These are phyloP conservation scores for Brenthis ino DNA, from an alignment of 2,888 invertebrate species.

Conservation along the genomic window DNA sequence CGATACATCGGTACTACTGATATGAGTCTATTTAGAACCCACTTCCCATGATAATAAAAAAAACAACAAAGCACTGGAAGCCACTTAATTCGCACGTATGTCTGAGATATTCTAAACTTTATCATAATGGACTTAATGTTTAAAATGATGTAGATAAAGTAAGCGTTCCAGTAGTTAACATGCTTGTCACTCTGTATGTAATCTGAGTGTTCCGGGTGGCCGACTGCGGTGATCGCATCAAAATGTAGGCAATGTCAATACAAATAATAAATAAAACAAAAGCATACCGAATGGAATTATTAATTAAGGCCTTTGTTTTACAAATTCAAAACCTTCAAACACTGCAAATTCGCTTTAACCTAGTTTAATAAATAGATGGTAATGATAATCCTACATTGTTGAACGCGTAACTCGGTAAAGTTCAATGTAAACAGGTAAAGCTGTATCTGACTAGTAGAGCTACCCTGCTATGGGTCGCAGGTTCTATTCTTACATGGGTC, in stretches of 20 bases:
- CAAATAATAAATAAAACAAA: not conserved
- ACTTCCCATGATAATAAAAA: slow-evolving; percentile 32
- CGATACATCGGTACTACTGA: not conserved
- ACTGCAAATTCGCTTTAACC: no score
- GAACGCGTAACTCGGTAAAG: no score
- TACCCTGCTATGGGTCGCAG: no score
- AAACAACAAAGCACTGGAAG: slow-evolving; percentile 11
- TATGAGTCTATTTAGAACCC: slow-evolving; percentile 10
- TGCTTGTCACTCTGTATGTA: slow-evolving; percentile 28
- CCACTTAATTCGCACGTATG: no score
- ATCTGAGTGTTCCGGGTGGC: slow-evolving; percentile 31
- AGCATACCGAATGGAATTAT: not conserved
- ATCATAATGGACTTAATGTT: slow-evolving; percentile 12
- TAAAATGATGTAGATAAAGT: slow-evolving; percentile 1
- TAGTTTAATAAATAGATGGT: no score
- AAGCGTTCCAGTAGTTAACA: slow-evolving; percentile 24
- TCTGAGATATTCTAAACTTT: slow-evolving; percentile 1
- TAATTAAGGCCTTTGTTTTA: no score
- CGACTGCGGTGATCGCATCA: slow-evolving; percentile 15
- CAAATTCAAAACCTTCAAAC: no score
- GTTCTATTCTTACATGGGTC: no score
- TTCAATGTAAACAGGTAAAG: no score
- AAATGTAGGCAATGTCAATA: slow-evolving; percentile 4
- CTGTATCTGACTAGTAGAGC: no score
- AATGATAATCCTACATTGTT: no score